Base-by-base conservation (phyloP, 2,888 invertebrate species). In the Clusia tigrina region DNA sequence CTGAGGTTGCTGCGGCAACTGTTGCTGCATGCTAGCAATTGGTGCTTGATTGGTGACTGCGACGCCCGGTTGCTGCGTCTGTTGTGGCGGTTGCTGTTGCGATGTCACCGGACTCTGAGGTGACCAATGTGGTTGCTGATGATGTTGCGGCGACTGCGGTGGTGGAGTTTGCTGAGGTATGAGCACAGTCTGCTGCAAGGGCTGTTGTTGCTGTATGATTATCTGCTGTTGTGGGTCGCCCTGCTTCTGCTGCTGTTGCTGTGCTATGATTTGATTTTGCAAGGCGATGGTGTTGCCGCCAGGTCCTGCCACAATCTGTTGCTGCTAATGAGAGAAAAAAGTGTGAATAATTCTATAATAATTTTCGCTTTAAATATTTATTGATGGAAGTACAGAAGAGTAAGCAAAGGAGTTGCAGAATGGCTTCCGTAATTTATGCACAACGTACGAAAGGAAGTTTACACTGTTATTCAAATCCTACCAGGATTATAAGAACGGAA, bases 71-170 rank as follows among this genome's bases (percentile, higher is more conserved):
- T 48, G n/a, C n/a, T n/a, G n/a, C n/a, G n/a, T n/a, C n/a, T 62
- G 67, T 58, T 65, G 67, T 18, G 63, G 68, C 10, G 69, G 69
- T n/a, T 69, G 71, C 23, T 79, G 68, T 26, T 78, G 80, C 26
- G 73, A 69, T 1, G 73, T 67, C 2, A 70, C 73, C 2, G 71
- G 76, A 56, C 70, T 75, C 60, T 81, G 77, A 83, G 88, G 58
- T 82, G 86, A 80, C 81, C 81, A 81, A 64, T 80, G 88, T 75
- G 74, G 86, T 78, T 85, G 76, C 23, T 73, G 78, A 58, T 76
- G 64, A 22, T 62, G 79, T 62, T 78, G 65, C 60, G 76, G 79
- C 20, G 70, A 67, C 58, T 78, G 81, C 38, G 76, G 77, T 26
- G 79, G 81, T 1, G 78, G 77, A 2, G 81, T 77, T 57, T 80